A percentile compares a stretch with the other conserved stretches of the same genome.
Conservation (phyloP, 2,113 vertebrate genomes). For the Apteryx mantelli region DNA sequence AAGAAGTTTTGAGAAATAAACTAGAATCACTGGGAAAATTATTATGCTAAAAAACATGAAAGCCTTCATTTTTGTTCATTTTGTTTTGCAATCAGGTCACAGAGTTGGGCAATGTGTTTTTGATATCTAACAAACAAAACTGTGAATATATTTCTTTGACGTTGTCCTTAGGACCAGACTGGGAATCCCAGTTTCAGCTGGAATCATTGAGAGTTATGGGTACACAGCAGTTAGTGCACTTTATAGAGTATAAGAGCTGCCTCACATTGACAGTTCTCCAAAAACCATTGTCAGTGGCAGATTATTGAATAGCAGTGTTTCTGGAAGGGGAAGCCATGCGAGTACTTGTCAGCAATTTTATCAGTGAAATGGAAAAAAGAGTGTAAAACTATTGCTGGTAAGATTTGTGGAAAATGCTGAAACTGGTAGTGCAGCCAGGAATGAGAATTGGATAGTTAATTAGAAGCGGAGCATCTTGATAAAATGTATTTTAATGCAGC, state of each 20-base stretch:
- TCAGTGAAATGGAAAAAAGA: background rate
- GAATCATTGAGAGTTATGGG: background rate
- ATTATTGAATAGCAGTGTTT: background rate
- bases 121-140: background rate
- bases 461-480: background rate
- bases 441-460: background rate
- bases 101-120: background rate
- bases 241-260: background rate
- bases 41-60: background rate
- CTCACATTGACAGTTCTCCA: background rate
- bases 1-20: background rate
- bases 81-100: background rate
- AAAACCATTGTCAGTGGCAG: background rate
- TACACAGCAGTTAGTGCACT: background rate
- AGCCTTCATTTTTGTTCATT: background rate
- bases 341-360: background rate
- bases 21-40: background rate
- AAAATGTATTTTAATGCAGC: background rate
- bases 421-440: background rate
- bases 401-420: background rate
- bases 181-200: background rate
- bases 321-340: background rate
- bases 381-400: background rate
- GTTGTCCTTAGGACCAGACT: background rate
- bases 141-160: slow-evolving; percentile 20